Evolutionary conservation across 1,140 invertebrate genomes (phyloP).

Genomic region (Platyscapa corneri): DNA sequence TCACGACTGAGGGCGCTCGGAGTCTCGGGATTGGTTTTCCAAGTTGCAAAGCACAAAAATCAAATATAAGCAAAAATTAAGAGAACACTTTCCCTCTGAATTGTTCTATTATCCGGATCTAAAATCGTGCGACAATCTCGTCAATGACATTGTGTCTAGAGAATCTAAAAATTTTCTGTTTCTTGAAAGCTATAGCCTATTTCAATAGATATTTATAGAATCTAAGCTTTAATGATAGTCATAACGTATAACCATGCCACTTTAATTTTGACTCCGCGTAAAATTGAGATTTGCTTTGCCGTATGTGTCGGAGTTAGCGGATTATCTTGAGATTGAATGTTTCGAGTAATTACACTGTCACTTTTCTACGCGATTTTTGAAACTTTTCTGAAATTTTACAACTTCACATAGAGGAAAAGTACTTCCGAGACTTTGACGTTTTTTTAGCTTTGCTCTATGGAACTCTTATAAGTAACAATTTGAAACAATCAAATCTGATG

Average conservation of each 20-base stretch:
- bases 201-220: not conserved
- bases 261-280: not conserved
- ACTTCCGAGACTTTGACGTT: constrained; percentile 52
- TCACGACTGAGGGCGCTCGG: constrained; percentile 21
- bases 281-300: not conserved
- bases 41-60: not conserved
- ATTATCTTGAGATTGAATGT: constrained; percentile 20
- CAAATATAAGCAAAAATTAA: not conserved
- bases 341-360: constrained; percentile 40
- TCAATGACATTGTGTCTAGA: not conserved
- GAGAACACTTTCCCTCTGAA: constrained; percentile 7
- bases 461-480: not conserved
- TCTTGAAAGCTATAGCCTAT: not conserved
- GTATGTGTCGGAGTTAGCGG: not conserved
- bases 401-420: constrained; percentile 47
- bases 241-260: not conserved
- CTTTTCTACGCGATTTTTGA: constrained; percentile 51
- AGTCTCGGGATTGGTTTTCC: constrained; percentile 49
- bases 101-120: constrained; percentile 28
- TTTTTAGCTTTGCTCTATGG: constrained; percentile 24
- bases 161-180: not conserved
- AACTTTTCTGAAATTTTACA: constrained; percentile 53
- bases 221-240: not conserved
- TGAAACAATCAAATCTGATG: constrained; percentile 28
- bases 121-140: constrained; percentile 6